Conservation (phyloP, 2,888 invertebrate genomes). For the Pinctada fucata region DNA sequence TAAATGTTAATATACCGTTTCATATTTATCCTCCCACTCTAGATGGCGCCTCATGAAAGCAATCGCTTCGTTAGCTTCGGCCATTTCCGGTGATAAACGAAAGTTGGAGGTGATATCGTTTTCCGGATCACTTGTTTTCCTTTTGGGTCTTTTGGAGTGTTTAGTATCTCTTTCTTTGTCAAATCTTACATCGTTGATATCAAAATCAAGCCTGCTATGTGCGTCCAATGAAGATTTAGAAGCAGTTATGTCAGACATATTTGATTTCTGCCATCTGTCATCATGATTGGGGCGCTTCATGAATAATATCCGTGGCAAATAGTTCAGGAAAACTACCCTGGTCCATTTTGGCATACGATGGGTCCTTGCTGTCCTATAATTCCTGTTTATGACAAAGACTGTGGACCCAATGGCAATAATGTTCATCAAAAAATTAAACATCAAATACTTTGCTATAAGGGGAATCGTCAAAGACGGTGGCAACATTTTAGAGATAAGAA, state of each 20-base stretch:
- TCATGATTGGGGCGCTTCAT: slow-evolving; percentile 92
- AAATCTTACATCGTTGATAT: background rate
- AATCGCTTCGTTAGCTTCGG: slow-evolving; percentile 94
- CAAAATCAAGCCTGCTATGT: background rate
- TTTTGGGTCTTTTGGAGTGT: slow-evolving; percentile 24
- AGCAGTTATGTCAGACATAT: background rate
- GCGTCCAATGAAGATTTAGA: background rate
- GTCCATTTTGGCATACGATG: slow-evolving; percentile 99
- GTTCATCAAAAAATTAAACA: slow-evolving; percentile 99
- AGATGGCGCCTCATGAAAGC: slow-evolving; percentile 98
- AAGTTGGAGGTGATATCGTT: slow-evolving; percentile 34
- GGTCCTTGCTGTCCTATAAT: slow-evolving; percentile 95
- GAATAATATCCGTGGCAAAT: slow-evolving; percentile 92
- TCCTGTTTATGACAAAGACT: slow-evolving; percentile 99
- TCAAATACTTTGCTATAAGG: slow-evolving; percentile 97
- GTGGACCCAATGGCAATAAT: slow-evolving; percentile 98
- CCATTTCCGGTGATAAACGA: slow-evolving; percentile 84
- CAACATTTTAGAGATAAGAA: slow-evolving; percentile 98
- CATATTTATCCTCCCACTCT: slow-evolving; percentile 87
- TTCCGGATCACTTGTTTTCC: slow-evolving; percentile 78
- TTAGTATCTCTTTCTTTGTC: slow-evolving; percentile 82
- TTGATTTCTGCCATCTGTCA: slow-evolving; percentile 59
- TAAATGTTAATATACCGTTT: slow-evolving; percentile 8
- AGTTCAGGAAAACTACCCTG: slow-evolving; percentile 93
- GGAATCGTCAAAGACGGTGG: slow-evolving; percentile 98